These are phyloP conservation scores for Zootoca vivipara DNA, from an alignment of 2,113 vertebrate species.

Conservation along the genomic window DNA sequence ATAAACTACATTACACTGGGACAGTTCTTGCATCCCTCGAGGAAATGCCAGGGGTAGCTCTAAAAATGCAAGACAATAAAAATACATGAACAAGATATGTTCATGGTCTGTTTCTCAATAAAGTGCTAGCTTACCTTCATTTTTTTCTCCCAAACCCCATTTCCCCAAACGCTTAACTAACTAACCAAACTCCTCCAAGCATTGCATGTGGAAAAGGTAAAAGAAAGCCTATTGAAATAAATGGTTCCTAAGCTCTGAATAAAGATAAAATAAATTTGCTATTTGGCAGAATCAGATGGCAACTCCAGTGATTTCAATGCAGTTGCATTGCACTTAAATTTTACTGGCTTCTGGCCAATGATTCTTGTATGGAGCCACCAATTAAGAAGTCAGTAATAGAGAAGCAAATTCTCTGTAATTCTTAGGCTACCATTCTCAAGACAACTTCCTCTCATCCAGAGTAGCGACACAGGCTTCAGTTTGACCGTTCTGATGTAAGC, in stretches of 20 bases:
- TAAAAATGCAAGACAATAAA: constrained; percentile 56
- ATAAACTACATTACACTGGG: constrained; percentile 37
- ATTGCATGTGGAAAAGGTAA: not conserved
- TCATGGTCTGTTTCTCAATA: constrained; percentile 80
- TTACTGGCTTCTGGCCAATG: not conserved
- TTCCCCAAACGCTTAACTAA: constrained; percentile 4
- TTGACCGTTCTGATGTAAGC: not conserved
- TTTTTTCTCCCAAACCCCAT: constrained; percentile 23
- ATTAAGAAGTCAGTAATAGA: not conserved
- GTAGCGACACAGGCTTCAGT: not conserved
- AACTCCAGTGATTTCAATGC: not conserved
- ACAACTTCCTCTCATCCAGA: not conserved
- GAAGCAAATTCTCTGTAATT: not conserved
- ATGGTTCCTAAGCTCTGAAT: not conserved
- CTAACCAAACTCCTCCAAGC: constrained; percentile 47
- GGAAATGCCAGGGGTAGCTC: constrained; percentile 33
- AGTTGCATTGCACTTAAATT: not conserved
- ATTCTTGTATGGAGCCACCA: not conserved
- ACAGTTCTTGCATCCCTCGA: constrained; percentile 31
- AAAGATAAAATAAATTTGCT: no score
- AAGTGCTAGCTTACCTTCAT: constrained; percentile 81
- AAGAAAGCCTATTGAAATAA: not conserved
- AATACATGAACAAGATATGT: constrained; percentile 58
- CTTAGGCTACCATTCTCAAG: not conserved
- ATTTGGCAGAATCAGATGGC: not conserved